Evolutionary conservation across 2,888 invertebrate species (phyloP), one percentile per base, ranked within the genome.

Genomic region (Prosopocoilus inquinatus): DNA sequence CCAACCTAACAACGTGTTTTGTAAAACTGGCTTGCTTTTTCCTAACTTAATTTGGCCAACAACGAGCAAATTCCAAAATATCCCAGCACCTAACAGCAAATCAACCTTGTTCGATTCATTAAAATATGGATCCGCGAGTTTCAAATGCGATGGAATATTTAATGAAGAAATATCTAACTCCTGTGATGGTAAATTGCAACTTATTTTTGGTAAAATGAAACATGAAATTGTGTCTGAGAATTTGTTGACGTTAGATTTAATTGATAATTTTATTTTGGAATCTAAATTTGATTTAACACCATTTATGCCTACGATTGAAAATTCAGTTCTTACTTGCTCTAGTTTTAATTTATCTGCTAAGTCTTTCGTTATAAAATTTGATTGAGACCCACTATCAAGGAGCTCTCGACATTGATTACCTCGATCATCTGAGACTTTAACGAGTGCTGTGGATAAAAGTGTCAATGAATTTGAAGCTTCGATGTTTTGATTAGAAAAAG

Each of bases 331-430:
- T 9, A 28, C n/a, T 47, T 44, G 20, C 12, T 32, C 8, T 12
- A 62, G 16, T 9, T 44, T 36, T 20, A 62, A 50, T 9, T 11
- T 38, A 8, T 49, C 43, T 11, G 47, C 47, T 7, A 54, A 13
- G 8, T 48, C 13, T 35, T 49, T 33, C 2, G 59, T 50, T 20
- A 62, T 54, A 34, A 61, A 60, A 52, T 54, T 51, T n/a, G 28
- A 46, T 35, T 58, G 57, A 3, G 60, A 58, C n/a, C 62, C 62
- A 32, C 35, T 49, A 45, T 62, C 57, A 8, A 63, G 41, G 5
- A 61, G 48, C 11, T 50, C 57, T 9, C 61, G 44, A 36, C 43
- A 47, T 38, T 28, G 36, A 43, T 38, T 47, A 11, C 39, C 46
- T 33, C 44, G 28, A 8, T 9, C n/a, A 2, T 51, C 45, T 28